phyloP scores from a whole-genome alignment of 92 coral and sea anemone species.

The Epizoanthus ramosus region DNA sequence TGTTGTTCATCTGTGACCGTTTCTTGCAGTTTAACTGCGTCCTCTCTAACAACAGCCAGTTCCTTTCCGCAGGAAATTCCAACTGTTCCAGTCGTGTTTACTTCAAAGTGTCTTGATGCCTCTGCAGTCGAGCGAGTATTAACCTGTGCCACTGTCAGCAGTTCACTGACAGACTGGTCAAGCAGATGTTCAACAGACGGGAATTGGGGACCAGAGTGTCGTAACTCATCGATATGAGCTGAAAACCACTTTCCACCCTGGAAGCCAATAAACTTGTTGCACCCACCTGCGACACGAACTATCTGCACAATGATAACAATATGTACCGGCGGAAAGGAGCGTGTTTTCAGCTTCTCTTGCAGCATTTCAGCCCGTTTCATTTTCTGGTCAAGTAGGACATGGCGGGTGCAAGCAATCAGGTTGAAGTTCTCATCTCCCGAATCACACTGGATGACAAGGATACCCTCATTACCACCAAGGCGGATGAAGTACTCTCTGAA shows the following conservation, averaged over 20 bases:
- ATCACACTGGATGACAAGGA: conserved; percentile 79
- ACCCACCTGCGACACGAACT: conserved; percentile 75
- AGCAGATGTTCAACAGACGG: conserved; percentile 71
- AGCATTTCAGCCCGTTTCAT: conserved; percentile 51
- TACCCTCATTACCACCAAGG: conserved; percentile 70
- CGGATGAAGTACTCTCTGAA: conserved; percentile 65
- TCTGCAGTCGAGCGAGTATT: neutral
- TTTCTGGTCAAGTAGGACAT: conserved; percentile 70
- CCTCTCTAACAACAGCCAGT: too few species aligned
- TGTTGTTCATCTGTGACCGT: too few species aligned
- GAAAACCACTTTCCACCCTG: conserved; percentile 80
- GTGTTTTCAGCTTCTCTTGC: conserved; percentile 22
- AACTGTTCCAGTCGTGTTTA: too few species aligned
- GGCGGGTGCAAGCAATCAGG: conserved; percentile 78
- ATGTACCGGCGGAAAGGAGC: neutral
- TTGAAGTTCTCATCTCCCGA: conserved; percentile 77
- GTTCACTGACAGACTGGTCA: conserved; percentile 71
- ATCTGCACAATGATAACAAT: conserved; percentile 73
- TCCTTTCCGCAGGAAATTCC: too few species aligned
- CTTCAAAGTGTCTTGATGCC: neutral
- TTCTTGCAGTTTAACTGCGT: too few species aligned
- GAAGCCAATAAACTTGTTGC: conserved; percentile 72
- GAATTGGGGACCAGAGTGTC: conserved; percentile 64
- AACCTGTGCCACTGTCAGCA: conserved; percentile 16
- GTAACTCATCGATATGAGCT: conserved; percentile 85